Percentiles rank a stretch among this genome's conserved stretches.
phyloP scores from a whole-genome alignment of 1,140 invertebrate species.

The Phenacoccus solenopsis region DNA sequence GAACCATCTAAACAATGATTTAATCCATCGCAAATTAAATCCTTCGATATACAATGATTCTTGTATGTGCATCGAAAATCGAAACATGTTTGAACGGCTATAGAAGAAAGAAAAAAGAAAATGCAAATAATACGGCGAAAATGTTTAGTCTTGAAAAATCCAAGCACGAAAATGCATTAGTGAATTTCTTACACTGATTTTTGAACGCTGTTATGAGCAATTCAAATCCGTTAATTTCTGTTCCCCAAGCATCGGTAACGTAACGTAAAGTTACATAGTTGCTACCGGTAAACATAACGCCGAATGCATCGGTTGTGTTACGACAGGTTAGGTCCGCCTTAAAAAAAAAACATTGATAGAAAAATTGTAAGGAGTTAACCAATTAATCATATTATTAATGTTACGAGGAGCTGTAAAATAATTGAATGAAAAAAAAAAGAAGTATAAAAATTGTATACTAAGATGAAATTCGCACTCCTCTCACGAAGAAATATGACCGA shows the following conservation, averaged over 20 bases:
- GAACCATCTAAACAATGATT: constrained; percentile 87
- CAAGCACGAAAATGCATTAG: background rate
- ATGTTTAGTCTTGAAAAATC: background rate
- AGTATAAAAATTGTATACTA: too few relatives aligned
- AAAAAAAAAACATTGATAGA: constrained; percentile 30
- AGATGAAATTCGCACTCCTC: too few relatives aligned
- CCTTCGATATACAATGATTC: constrained; percentile 78
- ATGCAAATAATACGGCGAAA: background rate
- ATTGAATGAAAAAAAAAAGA: too few relatives aligned
- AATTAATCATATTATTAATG: too few relatives aligned
- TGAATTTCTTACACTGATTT: constrained; percentile 67
- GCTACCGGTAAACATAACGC: constrained; percentile 74
- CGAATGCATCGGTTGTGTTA: constrained; percentile 73
- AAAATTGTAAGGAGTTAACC: background rate
- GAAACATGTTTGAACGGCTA: constrained; percentile 70
- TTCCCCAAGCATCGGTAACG: constrained; percentile 83
- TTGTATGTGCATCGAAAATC: constrained; percentile 73
- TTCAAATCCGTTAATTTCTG: constrained; percentile 77
- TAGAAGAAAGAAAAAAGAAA: constrained; percentile 25
- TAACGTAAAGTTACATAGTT: constrained; percentile 90
- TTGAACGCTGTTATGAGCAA: constrained; percentile 88
- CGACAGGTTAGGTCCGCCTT: constrained; percentile 82
- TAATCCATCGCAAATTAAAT: constrained; percentile 76
- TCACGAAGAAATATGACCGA: background rate
- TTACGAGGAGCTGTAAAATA: too few relatives aligned